Evolutionary conservation across 1,140 invertebrate species (phyloP).

Genomic region (Drosophila obscura): DNA sequence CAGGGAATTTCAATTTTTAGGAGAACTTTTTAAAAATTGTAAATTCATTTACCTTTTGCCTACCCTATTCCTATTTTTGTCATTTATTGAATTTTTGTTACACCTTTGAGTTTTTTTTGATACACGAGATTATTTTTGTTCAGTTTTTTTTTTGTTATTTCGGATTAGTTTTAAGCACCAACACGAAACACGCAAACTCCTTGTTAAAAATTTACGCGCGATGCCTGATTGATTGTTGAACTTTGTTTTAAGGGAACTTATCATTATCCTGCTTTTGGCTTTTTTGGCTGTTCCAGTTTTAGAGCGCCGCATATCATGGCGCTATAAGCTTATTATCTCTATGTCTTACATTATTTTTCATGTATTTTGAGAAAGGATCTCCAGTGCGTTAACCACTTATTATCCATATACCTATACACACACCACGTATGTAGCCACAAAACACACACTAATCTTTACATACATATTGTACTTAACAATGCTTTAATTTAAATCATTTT

Average conservation of each 20-base stretch:
- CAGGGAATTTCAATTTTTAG: conserved; percentile 76
- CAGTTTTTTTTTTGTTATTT: conserved; percentile 57
- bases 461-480: conserved; percentile 66
- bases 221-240: conserved; percentile 60
- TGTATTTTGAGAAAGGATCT: conserved; percentile 77
- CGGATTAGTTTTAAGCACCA: conserved; percentile 49
- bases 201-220: conserved; percentile 30
- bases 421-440: conserved; percentile 51
- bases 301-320: conserved; percentile 29
- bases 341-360: conserved; percentile 66
- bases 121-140: conserved; percentile 39
- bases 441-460: conserved; percentile 9
- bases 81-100: conserved; percentile 58
- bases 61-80: conserved; percentile 48
- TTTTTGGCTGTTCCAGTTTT: conserved; percentile 67
- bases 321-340: conserved; percentile 61
- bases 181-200: neutral
- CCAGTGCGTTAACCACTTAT: conserved; percentile 14
- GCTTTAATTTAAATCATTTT: conserved; percentile 63
- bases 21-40: conserved; percentile 73
- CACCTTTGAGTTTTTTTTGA: conserved; percentile 47
- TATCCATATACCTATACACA: conserved; percentile 34
- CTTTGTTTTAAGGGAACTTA: conserved; percentile 49
- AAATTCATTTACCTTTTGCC: conserved; percentile 57
- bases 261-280: conserved; percentile 33